Percentiles rank a stretch among this genome's conserved stretches.
phyloP scores from a whole-genome alignment of 2,888 invertebrate species.

The Luperina testacea region DNA sequence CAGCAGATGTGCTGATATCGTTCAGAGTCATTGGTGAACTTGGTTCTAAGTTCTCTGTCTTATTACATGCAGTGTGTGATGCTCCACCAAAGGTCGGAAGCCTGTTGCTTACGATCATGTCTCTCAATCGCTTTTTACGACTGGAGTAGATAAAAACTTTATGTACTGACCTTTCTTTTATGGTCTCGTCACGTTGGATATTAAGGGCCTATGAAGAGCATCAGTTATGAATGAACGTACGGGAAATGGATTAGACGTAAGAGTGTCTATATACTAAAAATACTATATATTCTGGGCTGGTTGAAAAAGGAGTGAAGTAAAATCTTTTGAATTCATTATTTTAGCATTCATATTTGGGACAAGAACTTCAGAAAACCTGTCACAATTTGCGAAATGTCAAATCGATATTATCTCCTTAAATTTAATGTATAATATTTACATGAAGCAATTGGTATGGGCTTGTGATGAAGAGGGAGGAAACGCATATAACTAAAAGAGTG shows the following conservation, averaged over 20 bases:
- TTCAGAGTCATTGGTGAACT: neutral
- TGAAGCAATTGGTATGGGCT: too few species aligned
- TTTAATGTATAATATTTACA: too few species aligned
- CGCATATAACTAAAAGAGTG: too few species aligned
- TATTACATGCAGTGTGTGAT: constrained; percentile 7
- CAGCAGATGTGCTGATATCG: neutral
- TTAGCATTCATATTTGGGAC: neutral
- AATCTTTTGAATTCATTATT: neutral
- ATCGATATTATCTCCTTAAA: neutral
- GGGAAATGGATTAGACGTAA: constrained; percentile 48
- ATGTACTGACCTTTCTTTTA: constrained; percentile 60
- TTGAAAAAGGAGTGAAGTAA: neutral
- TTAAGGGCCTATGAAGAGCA: constrained; percentile 35
- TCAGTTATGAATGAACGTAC: constrained; percentile 41
- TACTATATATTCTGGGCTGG: neutral
- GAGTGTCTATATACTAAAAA: neutral
- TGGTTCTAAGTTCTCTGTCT: neutral
- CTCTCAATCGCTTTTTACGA: constrained; percentile 55
- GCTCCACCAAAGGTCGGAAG: constrained; percentile 11
- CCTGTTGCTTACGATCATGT: constrained; percentile 55
- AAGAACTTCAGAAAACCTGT: neutral
- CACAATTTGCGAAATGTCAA: neutral
- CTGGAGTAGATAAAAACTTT: constrained; percentile 57
- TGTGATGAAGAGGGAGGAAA: too few species aligned
- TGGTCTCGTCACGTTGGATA: constrained; percentile 50